These are phyloP conservation scores for Cyanoramphus novaezelandiae DNA, from an alignment of 2,113 vertebrate species.

Conservation along the genomic window DNA sequence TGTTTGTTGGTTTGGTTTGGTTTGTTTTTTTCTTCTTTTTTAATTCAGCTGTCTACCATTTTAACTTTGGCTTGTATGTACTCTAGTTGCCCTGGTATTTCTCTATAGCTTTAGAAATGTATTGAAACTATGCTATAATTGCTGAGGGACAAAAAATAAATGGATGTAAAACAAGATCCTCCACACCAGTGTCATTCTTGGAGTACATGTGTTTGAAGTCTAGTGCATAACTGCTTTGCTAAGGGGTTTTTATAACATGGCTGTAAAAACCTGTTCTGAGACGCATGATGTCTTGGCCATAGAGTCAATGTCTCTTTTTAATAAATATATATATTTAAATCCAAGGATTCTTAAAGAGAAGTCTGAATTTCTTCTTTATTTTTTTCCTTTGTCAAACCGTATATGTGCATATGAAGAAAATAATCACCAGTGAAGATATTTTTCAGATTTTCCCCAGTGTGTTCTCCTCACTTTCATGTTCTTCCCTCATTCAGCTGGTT, in stretches of 20 bases:
- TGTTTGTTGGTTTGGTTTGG: rapidly evolving
- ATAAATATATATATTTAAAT: conserved; percentile 71
- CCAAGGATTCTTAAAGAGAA: conserved; percentile 47
- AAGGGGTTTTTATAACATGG: conserved; percentile 61
- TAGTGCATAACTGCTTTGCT: conserved; percentile 63
- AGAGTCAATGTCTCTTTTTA: conserved; percentile 62
- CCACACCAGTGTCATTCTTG: conserved; percentile 74
- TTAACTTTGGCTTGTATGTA: conserved; percentile 73
- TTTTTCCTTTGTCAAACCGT: neutral
- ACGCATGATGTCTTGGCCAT: conserved; percentile 57
- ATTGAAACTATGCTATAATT: conserved; percentile 73
- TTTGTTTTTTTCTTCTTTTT: neutral
- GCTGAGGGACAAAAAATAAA: conserved; percentile 75
- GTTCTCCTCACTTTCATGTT: neutral
- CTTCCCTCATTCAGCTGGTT: neutral
- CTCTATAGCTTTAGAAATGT: conserved; percentile 76
- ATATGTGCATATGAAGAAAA: neutral
- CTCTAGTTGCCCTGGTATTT: conserved; percentile 75
- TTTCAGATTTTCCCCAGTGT: neutral
- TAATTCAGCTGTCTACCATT: conserved; percentile 67
- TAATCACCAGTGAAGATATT: neutral
- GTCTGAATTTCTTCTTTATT: conserved; percentile 35
- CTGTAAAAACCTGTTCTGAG: conserved; percentile 65
- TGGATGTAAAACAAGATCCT: conserved; percentile 74
- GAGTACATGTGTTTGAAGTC: conserved; percentile 69